Percentiles rank a stretch among this genome's conserved stretches.
These are phyloP conservation scores for Eulemur rufifrons DNA, from an alignment of 2,113 vertebrate genomes.

Conservation along the genomic window DNA sequence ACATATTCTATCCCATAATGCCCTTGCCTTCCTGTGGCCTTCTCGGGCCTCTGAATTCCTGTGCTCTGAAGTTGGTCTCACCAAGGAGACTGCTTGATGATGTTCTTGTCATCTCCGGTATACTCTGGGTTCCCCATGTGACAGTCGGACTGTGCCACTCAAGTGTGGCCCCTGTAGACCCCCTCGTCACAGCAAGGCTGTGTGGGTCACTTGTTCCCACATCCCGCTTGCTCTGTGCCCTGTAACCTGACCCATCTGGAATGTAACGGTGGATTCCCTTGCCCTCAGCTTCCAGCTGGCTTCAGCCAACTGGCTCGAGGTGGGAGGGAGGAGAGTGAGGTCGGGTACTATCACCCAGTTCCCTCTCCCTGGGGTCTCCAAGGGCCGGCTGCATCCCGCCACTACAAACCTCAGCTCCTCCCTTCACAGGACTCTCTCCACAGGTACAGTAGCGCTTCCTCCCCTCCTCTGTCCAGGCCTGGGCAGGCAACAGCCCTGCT, in stretches of 20 bases:
- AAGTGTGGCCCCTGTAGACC: neutral
- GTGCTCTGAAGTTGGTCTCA: neutral
- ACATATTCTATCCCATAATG: too few species aligned
- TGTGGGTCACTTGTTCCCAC: neutral
- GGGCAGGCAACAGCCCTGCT: neutral
- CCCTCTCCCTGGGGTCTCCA: neutral
- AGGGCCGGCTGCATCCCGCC: neutral
- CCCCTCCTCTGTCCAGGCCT: neutral
- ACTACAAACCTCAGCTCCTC: neutral
- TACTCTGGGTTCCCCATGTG: neutral
- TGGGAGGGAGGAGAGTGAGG: neutral
- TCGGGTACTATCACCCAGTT: neutral
- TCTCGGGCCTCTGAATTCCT: neutral
- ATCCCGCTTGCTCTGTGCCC: neutral
- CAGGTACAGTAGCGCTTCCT: neutral
- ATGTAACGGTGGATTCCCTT: neutral
- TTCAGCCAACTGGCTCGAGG: neutral
- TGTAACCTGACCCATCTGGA: neutral
- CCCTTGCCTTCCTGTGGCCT: neutral
- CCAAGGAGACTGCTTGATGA: neutral
- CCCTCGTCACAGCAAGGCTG: neutral
- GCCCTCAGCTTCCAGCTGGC: neutral
- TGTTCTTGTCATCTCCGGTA: neutral
- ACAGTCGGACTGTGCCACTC: neutral
- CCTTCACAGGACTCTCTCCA: neutral